Base-by-base conservation (phyloP, 2,113 vertebrate species). In the Leptodactylus fuscus region DNA sequence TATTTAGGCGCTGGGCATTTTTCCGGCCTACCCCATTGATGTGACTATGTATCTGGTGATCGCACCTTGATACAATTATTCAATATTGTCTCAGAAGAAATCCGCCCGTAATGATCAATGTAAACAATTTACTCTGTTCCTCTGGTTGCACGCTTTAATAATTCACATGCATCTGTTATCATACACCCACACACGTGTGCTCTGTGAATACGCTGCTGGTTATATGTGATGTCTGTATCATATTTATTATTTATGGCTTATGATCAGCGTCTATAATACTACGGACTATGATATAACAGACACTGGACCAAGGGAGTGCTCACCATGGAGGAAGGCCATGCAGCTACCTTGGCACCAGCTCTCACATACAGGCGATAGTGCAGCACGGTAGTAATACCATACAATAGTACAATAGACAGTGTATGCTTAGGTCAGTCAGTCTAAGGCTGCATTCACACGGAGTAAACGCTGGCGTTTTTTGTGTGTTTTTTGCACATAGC, bases 111-210 rank as follows among this genome's bases (percentile, higher is more conserved):
- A 41, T 46, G 29, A 82, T 4, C 8, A 70, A 69, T 82, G 44
- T n/a, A 82, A 82, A 51, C 62, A 70, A 82, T 70, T 51, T 34
- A 46, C 55, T 53, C 60, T 36, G 20, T 53, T 82, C 80, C 60
- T 27, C 18, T 36, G 11, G 46, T 38, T 82, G 65, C 60, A 79
- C 38, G 29, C 22, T 16, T 79, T 38, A 79, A 79, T 79, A 79
- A 79, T 79, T 79, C 76, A 58, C 53, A 60, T 6, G 36, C 36
- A 41, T 41, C 53, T 58, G 76, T 60, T 51, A 41, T 44, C 22
- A n/a, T 60, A 41, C 76, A 41, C 76, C 77, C 53, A 44, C 77
- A 76, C 27, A 58, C 29, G 51, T 79, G 76, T 79, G 34, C 38
- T 60, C 3, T 62, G 34, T 79, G 5, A 49, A 5, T 48, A 38